Evolutionary conservation across 2,888 invertebrate genomes (phyloP), one percentile per base, ranked within the genome.

Genomic region (Uropetala carovei): DNA sequence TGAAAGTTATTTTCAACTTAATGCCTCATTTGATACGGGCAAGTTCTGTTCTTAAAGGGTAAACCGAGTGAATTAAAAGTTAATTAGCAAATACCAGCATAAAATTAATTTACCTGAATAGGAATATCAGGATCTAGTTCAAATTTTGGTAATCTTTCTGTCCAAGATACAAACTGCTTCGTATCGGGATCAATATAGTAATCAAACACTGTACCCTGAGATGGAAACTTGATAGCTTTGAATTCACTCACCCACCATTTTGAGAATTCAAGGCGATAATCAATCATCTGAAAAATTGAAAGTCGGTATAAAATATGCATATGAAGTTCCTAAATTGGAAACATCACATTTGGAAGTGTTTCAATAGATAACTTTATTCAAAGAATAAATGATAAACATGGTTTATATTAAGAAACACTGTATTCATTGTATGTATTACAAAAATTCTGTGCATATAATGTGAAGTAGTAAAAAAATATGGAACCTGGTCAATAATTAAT

Each of bases 181-280:
- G 98, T 97, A 95, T 99, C 99, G 82, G 96, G 95, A 94, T 99
- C 99, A 94, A 99, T 97, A 95, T 97, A 99, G 95, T 97, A 99
- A 95, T 99, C 99, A 94, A 99, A 99, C 10, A 99, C 98, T 0
- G 98, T 98, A 7, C 99, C 99, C 92, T 98, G 97, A 92, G 97
- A 94, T 1, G 99, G 99, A 95, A 99, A 99, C 95, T 98, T 99
- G 4, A 99, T 96, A 56, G 97, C 97, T 95, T 99, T 99, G 95
- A 99, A 99, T 95, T 99, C 99, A 94, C 98, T 98, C 18, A 97
- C 96, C 98, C 99, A 99, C 99, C 99, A 99, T 96, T 99, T 99
- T 83, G 98, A 98, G 95, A 99, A 99, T 95, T 99, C 98, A 94
- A 96, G 94, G 94, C 97, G 95, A 94, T 96, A 96, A 94, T 96